Evolutionary conservation across 1,140 invertebrate species (phyloP).

Genomic region (Sycophila sp.): DNA sequence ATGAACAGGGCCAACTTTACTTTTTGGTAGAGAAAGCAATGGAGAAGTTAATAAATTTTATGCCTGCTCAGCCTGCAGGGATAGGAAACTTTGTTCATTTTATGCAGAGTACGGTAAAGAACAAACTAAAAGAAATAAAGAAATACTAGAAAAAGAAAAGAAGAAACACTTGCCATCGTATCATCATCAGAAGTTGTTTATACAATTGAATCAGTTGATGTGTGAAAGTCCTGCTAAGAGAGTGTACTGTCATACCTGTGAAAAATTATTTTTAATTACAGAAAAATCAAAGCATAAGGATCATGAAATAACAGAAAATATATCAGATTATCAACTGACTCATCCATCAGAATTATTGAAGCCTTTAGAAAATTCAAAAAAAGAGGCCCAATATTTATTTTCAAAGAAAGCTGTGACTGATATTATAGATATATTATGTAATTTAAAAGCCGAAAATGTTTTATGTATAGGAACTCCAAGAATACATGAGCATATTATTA

Average conservation of each 20-base stretch:
- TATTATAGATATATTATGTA: constrained; percentile 67
- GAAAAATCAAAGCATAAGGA: constrained; percentile 63
- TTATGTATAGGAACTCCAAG: constrained; percentile 83
- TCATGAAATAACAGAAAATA: constrained; percentile 61
- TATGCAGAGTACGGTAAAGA: constrained; percentile 70
- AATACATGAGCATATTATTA: constrained; percentile 75
- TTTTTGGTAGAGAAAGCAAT: constrained; percentile 70
- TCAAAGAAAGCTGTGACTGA: constrained; percentile 68
- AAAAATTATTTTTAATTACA: constrained; percentile 66
- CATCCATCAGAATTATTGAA: constrained; percentile 71
- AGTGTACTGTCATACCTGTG: constrained; percentile 74
- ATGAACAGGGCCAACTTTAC: constrained; percentile 72
- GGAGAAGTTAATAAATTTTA: constrained; percentile 71
- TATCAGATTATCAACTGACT: constrained; percentile 66
- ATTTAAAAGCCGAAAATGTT: constrained; percentile 70
- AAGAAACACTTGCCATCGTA: constrained; percentile 64
- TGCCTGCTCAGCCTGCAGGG: constrained; percentile 82
- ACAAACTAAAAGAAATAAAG: constrained; percentile 62
- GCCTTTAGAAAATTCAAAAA: constrained; percentile 73
- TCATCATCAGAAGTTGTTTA: constrained; percentile 67
- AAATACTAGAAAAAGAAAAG: constrained; percentile 65
- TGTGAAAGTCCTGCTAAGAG: constrained; percentile 47
- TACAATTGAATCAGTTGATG: constrained; percentile 62
- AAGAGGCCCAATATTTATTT: constrained; percentile 83
- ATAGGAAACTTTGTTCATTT: constrained; percentile 78